These are phyloP conservation scores for Bombyx mori DNA, from an alignment of 1,140 invertebrate genomes.

Conservation along the genomic window ASM3026992v2 NC_085124.1:1672501-1673000, in stretches of 20 bases:
- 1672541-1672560: constrained; percentile 96
- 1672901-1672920: constrained; percentile 96
- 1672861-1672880: constrained; percentile 49
- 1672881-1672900: constrained; percentile 10
- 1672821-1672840: constrained; percentile 91
- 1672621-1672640: constrained; percentile 94
- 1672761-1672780: too few relatives aligned
- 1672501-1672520: not conserved
- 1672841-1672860: constrained; percentile 90
- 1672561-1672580: constrained; percentile 26
- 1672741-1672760: constrained; percentile 43
- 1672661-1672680: constrained; percentile 91
- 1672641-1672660: constrained; percentile 91
- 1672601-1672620: too few relatives aligned
- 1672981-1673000: constrained; percentile 83
- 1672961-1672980: too few relatives aligned
- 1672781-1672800: too few relatives aligned
- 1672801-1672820: constrained; percentile 91
- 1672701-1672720: constrained; percentile 54
- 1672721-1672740: constrained; percentile 97
- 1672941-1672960: too few relatives aligned
- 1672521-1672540: constrained; percentile 72
- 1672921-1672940: constrained; percentile 71
- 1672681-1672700: constrained; percentile 1
- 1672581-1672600: too few relatives aligned